Evolutionary conservation across 2,797 vertebrate species (phyloP).

Genomic region (Hydrocynus forskahlii): DNA sequence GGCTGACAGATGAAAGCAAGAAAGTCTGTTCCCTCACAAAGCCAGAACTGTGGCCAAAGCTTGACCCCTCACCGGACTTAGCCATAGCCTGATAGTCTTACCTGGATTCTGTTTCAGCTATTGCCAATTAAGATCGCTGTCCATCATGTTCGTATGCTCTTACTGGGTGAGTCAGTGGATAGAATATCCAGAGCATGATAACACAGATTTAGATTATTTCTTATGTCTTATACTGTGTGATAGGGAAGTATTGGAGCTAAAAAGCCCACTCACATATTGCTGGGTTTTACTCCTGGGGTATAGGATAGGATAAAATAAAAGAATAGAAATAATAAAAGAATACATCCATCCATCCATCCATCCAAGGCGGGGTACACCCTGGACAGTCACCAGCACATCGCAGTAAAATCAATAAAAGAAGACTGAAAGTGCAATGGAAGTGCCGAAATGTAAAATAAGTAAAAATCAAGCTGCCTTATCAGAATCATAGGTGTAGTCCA

Average conservation of each 20-base stretch:
- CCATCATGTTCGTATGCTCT: constrained; percentile 3
- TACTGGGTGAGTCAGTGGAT: neutral
- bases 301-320: too few relatives aligned
- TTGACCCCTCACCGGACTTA: constrained; percentile 8
- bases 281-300: neutral
- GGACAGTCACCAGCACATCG: too few relatives aligned
- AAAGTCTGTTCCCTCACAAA: constrained; percentile 34
- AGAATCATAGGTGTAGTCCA: too few relatives aligned
- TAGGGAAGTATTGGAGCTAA: neutral
- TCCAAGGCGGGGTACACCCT: too few relatives aligned
- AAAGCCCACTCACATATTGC: neutral
- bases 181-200: neutral
- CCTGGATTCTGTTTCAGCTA: constrained; percentile 31
- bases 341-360: too few relatives aligned
- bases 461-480: too few relatives aligned
- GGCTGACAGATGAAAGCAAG: constrained; percentile 39
- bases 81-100: constrained; percentile 10
- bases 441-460: too few relatives aligned
- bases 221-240: neutral
- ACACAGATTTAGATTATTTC: neutral
- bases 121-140: constrained; percentile 6
- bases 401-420: too few relatives aligned
- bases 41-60: constrained; percentile 34
- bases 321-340: too few relatives aligned
- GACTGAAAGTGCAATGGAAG: too few relatives aligned